Conservation (phyloP, 1,140 invertebrate genomes). For the Helicoverpa armigera region DNA sequence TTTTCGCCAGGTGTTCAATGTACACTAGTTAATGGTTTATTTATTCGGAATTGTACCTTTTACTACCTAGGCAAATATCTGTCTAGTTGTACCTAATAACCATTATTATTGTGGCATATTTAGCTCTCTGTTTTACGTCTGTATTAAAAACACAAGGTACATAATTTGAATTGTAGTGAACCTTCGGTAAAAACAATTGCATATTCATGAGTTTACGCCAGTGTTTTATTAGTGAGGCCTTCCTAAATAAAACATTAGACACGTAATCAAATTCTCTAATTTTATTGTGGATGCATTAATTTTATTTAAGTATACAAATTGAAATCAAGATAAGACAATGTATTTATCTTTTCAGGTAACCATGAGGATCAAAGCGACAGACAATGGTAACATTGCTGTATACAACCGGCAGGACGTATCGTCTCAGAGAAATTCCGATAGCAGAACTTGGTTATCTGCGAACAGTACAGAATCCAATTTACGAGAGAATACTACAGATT, state of each 20-base stretch:
- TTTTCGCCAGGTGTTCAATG: neutral
- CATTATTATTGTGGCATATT: neutral
- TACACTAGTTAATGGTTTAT: neutral
- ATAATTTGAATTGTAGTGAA: neutral
- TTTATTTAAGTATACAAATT: neutral
- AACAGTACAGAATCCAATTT: constrained; percentile 53
- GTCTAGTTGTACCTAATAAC: neutral
- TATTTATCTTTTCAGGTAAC: constrained; percentile 66
- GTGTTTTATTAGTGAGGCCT: neutral
- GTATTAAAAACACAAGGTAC: neutral
- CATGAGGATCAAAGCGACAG: constrained; percentile 73
- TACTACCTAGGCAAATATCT: neutral
- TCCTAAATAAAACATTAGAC: neutral
- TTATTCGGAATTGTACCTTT: too few species aligned
- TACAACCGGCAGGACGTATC: constrained; percentile 36
- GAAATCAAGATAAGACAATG: too few species aligned
- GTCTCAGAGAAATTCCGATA: constrained; percentile 50
- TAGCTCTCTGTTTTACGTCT: neutral
- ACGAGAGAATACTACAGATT: constrained; percentile 57
- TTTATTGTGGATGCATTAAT: too few species aligned
- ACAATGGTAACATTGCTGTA: constrained; percentile 73
- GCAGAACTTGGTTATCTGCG: constrained; percentile 60
- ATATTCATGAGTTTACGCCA: constrained; percentile 20
- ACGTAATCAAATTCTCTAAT: neutral
- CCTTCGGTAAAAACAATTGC: neutral